phyloP scores from a whole-genome alignment of 2,113 vertebrate genomes.

The Mesembrinibis cayennensis region DNA sequence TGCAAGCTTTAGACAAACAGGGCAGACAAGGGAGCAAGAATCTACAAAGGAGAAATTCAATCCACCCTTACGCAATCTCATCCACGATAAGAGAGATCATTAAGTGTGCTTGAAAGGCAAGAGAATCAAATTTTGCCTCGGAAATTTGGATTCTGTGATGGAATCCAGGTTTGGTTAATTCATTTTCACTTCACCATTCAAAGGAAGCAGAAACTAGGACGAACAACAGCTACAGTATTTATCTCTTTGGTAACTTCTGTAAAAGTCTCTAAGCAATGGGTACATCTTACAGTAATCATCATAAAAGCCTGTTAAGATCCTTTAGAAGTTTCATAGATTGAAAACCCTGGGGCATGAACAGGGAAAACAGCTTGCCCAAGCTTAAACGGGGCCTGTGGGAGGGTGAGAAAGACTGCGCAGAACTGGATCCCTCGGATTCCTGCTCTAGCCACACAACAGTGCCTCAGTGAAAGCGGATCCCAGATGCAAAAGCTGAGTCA shows the following conservation, averaged over 20 bases:
- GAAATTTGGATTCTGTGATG: not conserved
- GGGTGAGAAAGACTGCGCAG: not conserved
- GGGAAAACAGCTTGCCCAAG: not conserved
- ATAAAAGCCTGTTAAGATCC: not conserved
- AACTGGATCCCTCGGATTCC: not conserved
- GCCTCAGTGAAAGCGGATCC: not conserved
- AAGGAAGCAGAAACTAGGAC: not conserved
- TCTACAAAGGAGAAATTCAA: not conserved
- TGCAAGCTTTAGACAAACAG: not conserved
- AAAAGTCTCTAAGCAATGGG: not conserved
- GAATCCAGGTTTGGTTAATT: conserved; percentile 24
- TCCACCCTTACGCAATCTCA: not conserved
- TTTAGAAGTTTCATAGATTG: not conserved
- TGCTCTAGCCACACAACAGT: not conserved
- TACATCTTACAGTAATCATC: not conserved
- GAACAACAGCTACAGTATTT: not conserved
- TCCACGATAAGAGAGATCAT: not conserved
- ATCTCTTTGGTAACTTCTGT: conserved; percentile 49
- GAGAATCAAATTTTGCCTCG: not conserved
- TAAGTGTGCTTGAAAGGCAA: conserved; percentile 47
- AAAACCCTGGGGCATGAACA: not conserved
- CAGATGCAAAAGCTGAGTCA: not conserved
- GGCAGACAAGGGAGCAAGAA: not conserved
- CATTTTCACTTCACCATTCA: not conserved
- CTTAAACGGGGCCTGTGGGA: not conserved